phyloP scores from a whole-genome alignment of 2,113 vertebrate species.

The Spea multiplicata region DNA sequence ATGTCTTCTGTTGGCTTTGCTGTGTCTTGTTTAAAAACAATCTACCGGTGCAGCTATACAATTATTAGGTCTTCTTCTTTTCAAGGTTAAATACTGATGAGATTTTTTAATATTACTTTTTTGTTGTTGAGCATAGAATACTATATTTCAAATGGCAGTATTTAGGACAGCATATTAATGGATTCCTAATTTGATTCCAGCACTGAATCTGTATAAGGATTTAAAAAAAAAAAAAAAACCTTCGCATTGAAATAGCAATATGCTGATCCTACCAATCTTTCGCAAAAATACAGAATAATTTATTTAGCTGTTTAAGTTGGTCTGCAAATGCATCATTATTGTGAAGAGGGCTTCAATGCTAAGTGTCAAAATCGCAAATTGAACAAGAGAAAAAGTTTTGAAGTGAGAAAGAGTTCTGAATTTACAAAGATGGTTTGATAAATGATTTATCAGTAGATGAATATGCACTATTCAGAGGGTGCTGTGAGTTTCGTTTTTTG shows the following conservation, averaged over 20 bases:
- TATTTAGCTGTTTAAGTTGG: slow-evolving; percentile 39
- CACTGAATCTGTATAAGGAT: slow-evolving; percentile 33
- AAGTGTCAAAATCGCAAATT: slow-evolving; percentile 36
- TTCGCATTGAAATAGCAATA: slow-evolving; percentile 20
- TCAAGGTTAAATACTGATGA: slow-evolving; percentile 42
- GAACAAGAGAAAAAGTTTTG: slow-evolving; percentile 36
- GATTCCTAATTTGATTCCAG: slow-evolving; percentile 34
- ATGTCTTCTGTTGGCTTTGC: slow-evolving; percentile 19
- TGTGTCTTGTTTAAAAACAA: slow-evolving; percentile 21
- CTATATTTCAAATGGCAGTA: slow-evolving; percentile 9
- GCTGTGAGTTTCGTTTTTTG: neutral
- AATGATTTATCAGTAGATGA: slow-evolving; percentile 37
- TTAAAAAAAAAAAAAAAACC: neutral
- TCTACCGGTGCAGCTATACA: slow-evolving; percentile 1
- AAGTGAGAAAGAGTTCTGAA: slow-evolving; percentile 28
- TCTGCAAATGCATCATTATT: slow-evolving; percentile 42
- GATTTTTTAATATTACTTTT: slow-evolving; percentile 17
- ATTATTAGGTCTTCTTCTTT: slow-evolving; percentile 29
- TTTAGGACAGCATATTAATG: slow-evolving; percentile 25
- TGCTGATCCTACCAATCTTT: slow-evolving; percentile 21
- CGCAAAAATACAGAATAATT: slow-evolving; percentile 35
- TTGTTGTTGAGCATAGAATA: neutral
- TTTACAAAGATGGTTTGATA: slow-evolving; percentile 39
- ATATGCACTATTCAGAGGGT: slow-evolving; percentile 11
- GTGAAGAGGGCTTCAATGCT: neutral